A percentile compares a stretch with the other conserved stretches of the same genome.
phyloP scores from a whole-genome alignment of 1,140 invertebrate genomes.

The Drosophila lini region DNA sequence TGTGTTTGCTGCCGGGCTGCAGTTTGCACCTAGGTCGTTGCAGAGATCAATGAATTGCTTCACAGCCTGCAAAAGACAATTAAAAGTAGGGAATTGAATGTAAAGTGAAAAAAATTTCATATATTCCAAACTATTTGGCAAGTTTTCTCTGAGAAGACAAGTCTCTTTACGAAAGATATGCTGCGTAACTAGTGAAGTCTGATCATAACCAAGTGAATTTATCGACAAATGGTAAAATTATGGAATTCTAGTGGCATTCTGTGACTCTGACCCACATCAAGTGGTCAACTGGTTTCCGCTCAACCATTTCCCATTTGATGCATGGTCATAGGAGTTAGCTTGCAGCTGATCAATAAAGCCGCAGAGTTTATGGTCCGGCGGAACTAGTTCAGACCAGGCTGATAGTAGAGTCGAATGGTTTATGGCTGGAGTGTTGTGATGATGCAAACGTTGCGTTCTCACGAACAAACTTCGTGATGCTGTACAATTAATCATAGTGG shows the following conservation, averaged over 20 bases:
- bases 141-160: background rate
- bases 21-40: conserved; percentile 76
- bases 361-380: conserved; percentile 17
- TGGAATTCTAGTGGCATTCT: background rate
- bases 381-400: conserved; percentile 20
- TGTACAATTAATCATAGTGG: conserved; percentile 37
- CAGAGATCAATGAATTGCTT: conserved; percentile 85
- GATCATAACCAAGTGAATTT: conserved; percentile 34
- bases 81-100: background rate
- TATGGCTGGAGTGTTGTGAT: conserved; percentile 1
- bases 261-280: conserved; percentile 29
- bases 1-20: conserved; percentile 39
- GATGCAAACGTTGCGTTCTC: conserved; percentile 23
- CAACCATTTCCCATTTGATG: conserved; percentile 10
- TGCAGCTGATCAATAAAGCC: conserved; percentile 11
- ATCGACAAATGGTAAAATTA: conserved; percentile 18
- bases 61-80: conserved; percentile 70
- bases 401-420: conserved; percentile 25
- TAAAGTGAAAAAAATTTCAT: background rate
- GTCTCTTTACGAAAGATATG: background rate
- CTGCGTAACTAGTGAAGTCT: background rate
- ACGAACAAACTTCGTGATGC: conserved; percentile 41
- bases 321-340: background rate
- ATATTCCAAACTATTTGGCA: background rate
- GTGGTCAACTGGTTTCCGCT: conserved; percentile 37